These are phyloP conservation scores for Sarcophaga subvicina DNA, from an alignment of 2,888 invertebrate genomes.

Conservation along the genomic window DNA sequence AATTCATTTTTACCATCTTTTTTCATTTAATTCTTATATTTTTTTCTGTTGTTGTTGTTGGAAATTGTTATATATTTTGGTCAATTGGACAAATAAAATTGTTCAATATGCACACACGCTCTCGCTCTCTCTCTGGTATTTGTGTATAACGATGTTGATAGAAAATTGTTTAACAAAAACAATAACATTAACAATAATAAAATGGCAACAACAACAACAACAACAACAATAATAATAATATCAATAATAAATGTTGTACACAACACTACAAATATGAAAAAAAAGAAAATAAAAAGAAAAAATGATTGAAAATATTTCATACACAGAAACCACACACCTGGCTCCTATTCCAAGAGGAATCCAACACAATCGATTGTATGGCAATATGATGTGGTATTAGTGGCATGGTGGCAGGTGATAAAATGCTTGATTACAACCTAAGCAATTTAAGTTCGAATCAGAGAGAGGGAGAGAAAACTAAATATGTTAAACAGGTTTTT, in stretches of 20 bases:
- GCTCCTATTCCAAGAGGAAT: slow-evolving; percentile 1
- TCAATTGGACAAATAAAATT: slow-evolving; percentile 63
- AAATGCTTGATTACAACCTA: too few relatives aligned
- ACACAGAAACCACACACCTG: slow-evolving; percentile 62
- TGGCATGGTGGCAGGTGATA: too few relatives aligned
- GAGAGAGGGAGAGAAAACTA: too few relatives aligned
- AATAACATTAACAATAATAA: slow-evolving; percentile 29
- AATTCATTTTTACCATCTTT: slow-evolving; percentile 37
- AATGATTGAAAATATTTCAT: slow-evolving; percentile 32
- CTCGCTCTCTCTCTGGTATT: background rate
- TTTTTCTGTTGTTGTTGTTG: background rate
- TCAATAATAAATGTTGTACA: slow-evolving; percentile 16
- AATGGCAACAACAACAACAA: slow-evolving; percentile 21
- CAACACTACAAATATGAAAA: slow-evolving; percentile 34
- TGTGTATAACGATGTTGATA: slow-evolving; percentile 27
- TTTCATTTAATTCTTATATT: background rate
- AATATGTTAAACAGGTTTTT: too few relatives aligned
- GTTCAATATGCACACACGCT: background rate
- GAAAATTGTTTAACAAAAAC: slow-evolving; percentile 46
- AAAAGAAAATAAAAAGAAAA: too few relatives aligned
- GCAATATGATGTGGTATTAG: too few relatives aligned
- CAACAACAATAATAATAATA: background rate
- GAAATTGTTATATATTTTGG: slow-evolving; percentile 54
- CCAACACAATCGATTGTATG: background rate
- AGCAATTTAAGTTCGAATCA: too few relatives aligned